Percentiles rank a stretch among this genome's conserved stretches.
phyloP scores from a whole-genome alignment of 2,888 invertebrate species.

The Cephus rjabovi region DNA sequence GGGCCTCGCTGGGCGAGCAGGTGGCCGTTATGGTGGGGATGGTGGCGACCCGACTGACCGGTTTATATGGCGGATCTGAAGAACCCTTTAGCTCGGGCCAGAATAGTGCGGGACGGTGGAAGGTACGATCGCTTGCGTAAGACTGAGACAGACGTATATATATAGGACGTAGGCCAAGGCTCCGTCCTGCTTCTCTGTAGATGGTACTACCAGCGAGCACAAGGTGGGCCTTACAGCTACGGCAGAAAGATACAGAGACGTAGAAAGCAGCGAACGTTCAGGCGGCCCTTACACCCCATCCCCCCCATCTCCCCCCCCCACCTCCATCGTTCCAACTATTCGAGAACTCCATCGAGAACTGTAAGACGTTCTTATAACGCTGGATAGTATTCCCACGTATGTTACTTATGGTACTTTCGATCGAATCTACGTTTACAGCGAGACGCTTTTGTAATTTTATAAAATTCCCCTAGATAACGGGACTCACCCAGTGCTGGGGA shows the following conservation, averaged over 20 bases:
- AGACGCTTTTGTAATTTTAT: neutral
- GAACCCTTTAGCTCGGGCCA: slow-evolving; percentile 37
- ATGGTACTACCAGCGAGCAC: neutral
- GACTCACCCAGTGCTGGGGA: neutral
- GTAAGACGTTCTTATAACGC: neutral
- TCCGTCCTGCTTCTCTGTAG: neutral
- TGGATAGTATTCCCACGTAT: neutral
- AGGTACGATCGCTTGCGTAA: slow-evolving; percentile 7
- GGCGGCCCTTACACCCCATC: neutral
- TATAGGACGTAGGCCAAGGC: neutral
- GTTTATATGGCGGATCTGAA: slow-evolving; percentile 60
- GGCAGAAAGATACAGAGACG: neutral
- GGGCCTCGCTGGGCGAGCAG: slow-evolving; percentile 55
- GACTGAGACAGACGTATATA: slow-evolving; percentile 28
- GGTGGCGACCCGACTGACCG: slow-evolving; percentile 63
- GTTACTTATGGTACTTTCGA: neutral
- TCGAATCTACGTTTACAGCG: neutral
- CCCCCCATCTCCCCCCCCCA: neutral
- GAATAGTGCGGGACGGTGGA: neutral
- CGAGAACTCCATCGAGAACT: neutral
- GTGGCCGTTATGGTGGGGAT: slow-evolving; percentile 55
- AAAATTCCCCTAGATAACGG: neutral
- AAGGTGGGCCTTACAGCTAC: neutral
- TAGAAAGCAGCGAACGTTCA: neutral
- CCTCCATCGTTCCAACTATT: neutral